Base-by-base conservation (phyloP, 2,113 vertebrate genomes). In the Eptatretus burgeri region DNA sequence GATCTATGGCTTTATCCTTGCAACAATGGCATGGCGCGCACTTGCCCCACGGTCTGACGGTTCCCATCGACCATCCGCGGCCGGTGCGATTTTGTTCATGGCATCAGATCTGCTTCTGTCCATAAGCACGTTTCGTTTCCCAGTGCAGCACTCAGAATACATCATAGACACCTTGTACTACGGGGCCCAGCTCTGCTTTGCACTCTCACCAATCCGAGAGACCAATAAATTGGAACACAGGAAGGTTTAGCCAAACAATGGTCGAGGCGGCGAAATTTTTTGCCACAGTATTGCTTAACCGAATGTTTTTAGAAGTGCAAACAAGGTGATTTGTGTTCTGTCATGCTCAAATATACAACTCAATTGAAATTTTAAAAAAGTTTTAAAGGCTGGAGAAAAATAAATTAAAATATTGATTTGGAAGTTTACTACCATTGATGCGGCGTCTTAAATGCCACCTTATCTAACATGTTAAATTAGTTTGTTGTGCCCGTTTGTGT, bases 131-230 rank as follows among this genome's bases (percentile, higher is more conserved):
- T 98, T 98, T 77, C 83, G 91, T 76, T 98, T 98, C 67, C 85
- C 89, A 0, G 84, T 98, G 73, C 89, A 88, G 63, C 78, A 94
- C 67, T 87, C 89, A 0, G 77, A 84, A 41, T 79, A 79, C 67
- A 80, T 95, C 77, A 88, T 95, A 76, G 94, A 95, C 87, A 85
- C 86, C 62, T 95, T 87, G 2, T 98, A 98, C 75, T 98, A 98
- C 13, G 82, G 85, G 0, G 91, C 85, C 10, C 91, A 98, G 74
- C 95, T 95, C 88, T 78, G 95, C 64, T 93, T 98, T 10, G 80
- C 89, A 11, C 74, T 98, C 68, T 98, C 91, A 2, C 85, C 79
- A 0, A 60, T 11, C n/a, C 56, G 56, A 11, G 56, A 60, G 56
- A 2, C 56, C 27, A 41, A 41, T 3, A 41, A 41, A 41, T 5